phyloP scores from a whole-genome alignment of 1,140 invertebrate genomes.

The Temnothorax nylanderi region DNA sequence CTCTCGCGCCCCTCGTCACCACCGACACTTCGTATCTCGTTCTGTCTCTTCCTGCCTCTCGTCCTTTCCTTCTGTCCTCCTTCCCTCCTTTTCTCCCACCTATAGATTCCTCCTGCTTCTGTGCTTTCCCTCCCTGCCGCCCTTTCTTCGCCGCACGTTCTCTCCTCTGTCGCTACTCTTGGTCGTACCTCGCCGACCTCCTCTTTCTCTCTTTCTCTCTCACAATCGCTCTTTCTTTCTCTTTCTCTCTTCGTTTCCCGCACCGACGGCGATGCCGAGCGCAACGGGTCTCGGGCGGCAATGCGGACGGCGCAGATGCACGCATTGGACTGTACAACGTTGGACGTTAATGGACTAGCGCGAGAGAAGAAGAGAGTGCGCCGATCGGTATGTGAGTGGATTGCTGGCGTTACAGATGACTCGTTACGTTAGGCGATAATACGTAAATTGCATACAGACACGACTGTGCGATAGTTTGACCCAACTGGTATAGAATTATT shows the following conservation, averaged over 20 bases:
- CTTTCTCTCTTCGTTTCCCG: constrained; percentile 51
- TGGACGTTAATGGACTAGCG: constrained; percentile 51
- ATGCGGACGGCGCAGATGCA: constrained; percentile 54
- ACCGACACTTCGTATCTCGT: constrained; percentile 47
- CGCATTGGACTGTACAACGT: constrained; percentile 40
- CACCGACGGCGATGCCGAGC: constrained; percentile 11
- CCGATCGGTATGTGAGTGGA: constrained; percentile 27
- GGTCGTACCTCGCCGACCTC: background rate
- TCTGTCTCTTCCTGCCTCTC: constrained; percentile 58
- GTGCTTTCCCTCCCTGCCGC: background rate
- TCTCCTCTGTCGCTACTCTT: constrained; percentile 32
- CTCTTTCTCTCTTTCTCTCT: constrained; percentile 6
- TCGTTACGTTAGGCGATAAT: constrained; percentile 29
- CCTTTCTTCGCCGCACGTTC: background rate
- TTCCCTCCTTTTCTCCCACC: constrained; percentile 47
- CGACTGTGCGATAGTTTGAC: background rate
- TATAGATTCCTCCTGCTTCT: constrained; percentile 47
- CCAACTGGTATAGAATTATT: background rate
- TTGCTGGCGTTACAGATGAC: constrained; percentile 34
- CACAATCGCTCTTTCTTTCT: constrained; percentile 17
- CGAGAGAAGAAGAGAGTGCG: constrained; percentile 37
- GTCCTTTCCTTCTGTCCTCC: constrained; percentile 57
- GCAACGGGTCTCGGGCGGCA: constrained; percentile 52
- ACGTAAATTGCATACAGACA: background rate
- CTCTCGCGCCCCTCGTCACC: constrained; percentile 22